Conservation (phyloP, 2,888 invertebrate genomes). For the Operophtera brumata region DNA sequence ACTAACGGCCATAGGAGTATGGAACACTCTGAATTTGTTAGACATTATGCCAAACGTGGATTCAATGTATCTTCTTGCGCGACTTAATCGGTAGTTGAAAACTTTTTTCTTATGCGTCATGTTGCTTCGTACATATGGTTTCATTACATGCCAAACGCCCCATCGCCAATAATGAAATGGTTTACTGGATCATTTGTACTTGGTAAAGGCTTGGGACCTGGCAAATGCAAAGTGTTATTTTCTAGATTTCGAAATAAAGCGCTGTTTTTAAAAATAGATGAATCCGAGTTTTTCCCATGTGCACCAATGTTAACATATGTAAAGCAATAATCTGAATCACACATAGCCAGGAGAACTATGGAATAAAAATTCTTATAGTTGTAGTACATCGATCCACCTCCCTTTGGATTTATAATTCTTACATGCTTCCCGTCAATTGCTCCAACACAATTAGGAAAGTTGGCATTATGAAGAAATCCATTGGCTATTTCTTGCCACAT, state of each 20-base stretch:
- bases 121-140: slow-evolving; percentile 33
- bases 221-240: slow-evolving; percentile 30
- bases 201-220: slow-evolving; percentile 36
- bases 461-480: slow-evolving; percentile 14
- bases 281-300: slow-evolving; percentile 37
- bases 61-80: slow-evolving; percentile 43
- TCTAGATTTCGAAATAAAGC: too few species aligned
- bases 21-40: slow-evolving; percentile 42
- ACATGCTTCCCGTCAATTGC: slow-evolving; percentile 39
- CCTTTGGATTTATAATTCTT: slow-evolving; percentile 29
- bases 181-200: slow-evolving; percentile 35
- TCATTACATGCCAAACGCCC: slow-evolving; percentile 40
- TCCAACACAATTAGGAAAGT: slow-evolving; percentile 41
- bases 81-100: slow-evolving; percentile 44
- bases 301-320: slow-evolving; percentile 37
- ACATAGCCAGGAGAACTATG: slow-evolving; percentile 40
- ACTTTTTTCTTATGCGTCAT: slow-evolving; percentile 35
- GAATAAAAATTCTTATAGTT: slow-evolving; percentile 41
- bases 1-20: slow-evolving; percentile 34
- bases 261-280: slow-evolving; percentile 32
- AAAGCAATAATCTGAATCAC: slow-evolving; percentile 37
- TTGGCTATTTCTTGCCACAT: not conserved
- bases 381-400: slow-evolving; percentile 38
- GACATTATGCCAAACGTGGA: slow-evolving; percentile 45
- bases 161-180: slow-evolving; percentile 38